A percentile compares a stretch with the other conserved stretches of the same genome.
Conservation (phyloP, 2,888 invertebrate genomes). For the Homarus gammarus region DNA sequence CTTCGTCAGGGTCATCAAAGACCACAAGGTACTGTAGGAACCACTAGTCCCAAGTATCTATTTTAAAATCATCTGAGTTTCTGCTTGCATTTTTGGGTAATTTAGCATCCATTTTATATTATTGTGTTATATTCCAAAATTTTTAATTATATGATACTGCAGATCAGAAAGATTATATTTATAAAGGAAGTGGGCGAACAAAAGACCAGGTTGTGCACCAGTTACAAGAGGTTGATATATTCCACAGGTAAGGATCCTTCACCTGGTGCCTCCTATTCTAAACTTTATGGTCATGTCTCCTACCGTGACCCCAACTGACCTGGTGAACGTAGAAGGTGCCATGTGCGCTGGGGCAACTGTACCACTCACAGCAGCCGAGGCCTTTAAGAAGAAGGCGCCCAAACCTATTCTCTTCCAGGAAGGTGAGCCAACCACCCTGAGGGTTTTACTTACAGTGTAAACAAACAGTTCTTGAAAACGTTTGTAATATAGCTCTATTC, state of each 20-base stretch:
- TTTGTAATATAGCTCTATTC: too few species aligned
- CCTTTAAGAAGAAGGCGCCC: constrained; percentile 82
- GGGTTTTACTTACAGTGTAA: too few species aligned
- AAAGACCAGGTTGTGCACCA: neutral
- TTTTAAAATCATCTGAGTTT: too few species aligned
- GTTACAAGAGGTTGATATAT: neutral
- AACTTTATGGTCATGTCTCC: constrained; percentile 85
- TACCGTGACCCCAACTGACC: constrained; percentile 82
- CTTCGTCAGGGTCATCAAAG: constrained; percentile 84
- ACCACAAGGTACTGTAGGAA: constrained; percentile 84
- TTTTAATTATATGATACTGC: neutral
- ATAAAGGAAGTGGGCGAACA: neutral
- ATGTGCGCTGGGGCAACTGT: constrained; percentile 86
- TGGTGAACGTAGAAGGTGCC: constrained; percentile 82
- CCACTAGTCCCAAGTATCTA: too few species aligned
- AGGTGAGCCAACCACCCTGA: constrained; percentile 84
- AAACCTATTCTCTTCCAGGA: constrained; percentile 88
- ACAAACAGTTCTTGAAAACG: too few species aligned
- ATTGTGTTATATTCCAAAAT: too few species aligned
- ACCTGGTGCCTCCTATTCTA: constrained; percentile 87
- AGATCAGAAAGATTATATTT: neutral
- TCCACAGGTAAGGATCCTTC: constrained; percentile 81
- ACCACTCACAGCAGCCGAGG: constrained; percentile 80
- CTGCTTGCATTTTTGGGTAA: too few species aligned
- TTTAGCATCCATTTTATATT: too few species aligned